A percentile compares a stretch with the other conserved stretches of the same genome.
Conservation (phyloP, 2,888 invertebrate species). For the Stenchaetothrips biformis region DNA sequence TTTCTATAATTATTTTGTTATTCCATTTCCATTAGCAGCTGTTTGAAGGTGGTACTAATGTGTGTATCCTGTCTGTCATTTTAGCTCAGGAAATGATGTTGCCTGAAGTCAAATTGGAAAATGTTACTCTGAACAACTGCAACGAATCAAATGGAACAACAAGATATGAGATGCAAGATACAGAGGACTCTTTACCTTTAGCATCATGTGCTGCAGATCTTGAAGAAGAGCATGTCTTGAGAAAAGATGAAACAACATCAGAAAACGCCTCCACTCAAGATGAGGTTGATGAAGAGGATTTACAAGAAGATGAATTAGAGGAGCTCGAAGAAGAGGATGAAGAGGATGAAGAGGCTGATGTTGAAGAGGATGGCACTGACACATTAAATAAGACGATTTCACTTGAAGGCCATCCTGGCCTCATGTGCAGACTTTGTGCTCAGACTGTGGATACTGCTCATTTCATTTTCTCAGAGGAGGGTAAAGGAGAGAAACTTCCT, state of each 20-base stretch:
- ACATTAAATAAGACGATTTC: not conserved
- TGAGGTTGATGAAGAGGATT: slow-evolving; percentile 8
- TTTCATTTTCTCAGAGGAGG: not conserved
- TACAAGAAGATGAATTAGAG: slow-evolving; percentile 5
- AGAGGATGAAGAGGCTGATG: not conserved
- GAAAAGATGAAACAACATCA: not conserved
- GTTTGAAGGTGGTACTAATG: too few relatives aligned
- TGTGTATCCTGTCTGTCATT: not conserved
- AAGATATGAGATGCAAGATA: not conserved
- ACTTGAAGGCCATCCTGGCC: not conserved
- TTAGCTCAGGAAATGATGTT: not conserved
- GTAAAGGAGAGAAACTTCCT: not conserved
- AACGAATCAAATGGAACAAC: not conserved
- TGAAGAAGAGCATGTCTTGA: not conserved
- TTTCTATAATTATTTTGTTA: not conserved
- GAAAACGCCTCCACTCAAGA: not conserved
- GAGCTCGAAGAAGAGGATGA: not conserved
- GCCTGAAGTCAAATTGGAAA: not conserved
- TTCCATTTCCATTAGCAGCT: not conserved
- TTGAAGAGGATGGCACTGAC: not conserved
- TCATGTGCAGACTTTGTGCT: not conserved
- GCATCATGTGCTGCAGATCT: not conserved
- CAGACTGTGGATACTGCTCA: not conserved
- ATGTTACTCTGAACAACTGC: not conserved
- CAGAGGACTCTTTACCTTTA: not conserved